Evolutionary conservation across 2,888 invertebrate species (phyloP).

Genomic region (Stramonita haemastoma): DNA sequence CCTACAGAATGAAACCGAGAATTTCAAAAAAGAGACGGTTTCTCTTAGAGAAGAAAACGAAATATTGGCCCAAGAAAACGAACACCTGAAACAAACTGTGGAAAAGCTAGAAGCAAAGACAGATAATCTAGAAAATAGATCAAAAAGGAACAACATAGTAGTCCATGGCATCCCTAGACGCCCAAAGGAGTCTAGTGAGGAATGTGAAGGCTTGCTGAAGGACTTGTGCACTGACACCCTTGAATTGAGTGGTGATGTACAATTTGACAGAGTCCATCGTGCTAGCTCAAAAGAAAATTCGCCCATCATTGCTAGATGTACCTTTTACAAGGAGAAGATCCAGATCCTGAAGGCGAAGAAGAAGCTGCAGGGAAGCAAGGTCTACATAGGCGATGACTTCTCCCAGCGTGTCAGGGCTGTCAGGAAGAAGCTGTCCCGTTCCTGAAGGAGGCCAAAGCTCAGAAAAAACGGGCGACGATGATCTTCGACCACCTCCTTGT

Average conservation of each 20-base stretch:
- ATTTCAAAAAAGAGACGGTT: too few relatives aligned
- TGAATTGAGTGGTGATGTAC: background rate
- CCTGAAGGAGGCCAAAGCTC: background rate
- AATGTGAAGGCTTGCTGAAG: background rate
- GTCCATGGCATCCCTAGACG: background rate
- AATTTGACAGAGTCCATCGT: constrained; percentile 19
- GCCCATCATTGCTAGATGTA: background rate
- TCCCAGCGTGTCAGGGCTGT: background rate
- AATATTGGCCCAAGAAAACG: too few relatives aligned
- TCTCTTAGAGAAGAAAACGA: too few relatives aligned
- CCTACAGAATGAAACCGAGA: too few relatives aligned
- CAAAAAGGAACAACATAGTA: constrained; percentile 4
- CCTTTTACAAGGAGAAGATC: constrained; percentile 2
- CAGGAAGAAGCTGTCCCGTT: background rate
- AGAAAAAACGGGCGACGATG: background rate
- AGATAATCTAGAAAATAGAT: background rate
- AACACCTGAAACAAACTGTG: too few relatives aligned
- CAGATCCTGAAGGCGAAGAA: background rate
- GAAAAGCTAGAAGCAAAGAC: background rate
- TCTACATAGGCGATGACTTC: constrained; percentile 14
- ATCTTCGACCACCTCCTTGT: constrained; percentile 14
- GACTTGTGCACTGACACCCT: background rate
- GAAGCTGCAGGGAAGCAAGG: background rate
- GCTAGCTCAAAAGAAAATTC: background rate
- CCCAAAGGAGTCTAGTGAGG: background rate